Percentiles rank a stretch among this genome's conserved stretches.
Evolutionary conservation across 2,888 invertebrate genomes (phyloP).

Genomic region (Coelinius sp.): DNA sequence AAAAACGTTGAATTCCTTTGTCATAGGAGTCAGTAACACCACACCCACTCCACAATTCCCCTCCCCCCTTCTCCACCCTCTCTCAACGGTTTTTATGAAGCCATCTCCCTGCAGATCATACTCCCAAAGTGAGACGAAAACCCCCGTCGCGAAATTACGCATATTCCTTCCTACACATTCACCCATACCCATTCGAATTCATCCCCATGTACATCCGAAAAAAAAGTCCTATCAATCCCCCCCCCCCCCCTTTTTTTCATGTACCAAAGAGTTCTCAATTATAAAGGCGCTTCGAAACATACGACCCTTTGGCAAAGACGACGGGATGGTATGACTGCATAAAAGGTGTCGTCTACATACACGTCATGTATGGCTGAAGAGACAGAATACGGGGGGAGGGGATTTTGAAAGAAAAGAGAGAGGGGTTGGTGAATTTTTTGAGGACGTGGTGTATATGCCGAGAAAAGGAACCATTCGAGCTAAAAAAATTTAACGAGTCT

Average conservation of each 20-base stretch:
- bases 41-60: conserved; percentile 25
- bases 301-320: conserved; percentile 45
- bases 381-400: conserved; percentile 31
- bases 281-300: conserved; percentile 65
- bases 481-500: not conserved
- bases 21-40: conserved; percentile 50
- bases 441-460: not conserved
- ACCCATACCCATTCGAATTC: conserved; percentile 8
- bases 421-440: not conserved
- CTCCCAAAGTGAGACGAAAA: conserved; percentile 31
- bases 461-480: not conserved
- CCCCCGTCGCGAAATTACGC: conserved; percentile 24
- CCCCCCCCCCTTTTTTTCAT: conserved; percentile 44
- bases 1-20: conserved; percentile 64
- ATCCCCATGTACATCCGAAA: conserved; percentile 9
- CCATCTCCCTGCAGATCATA: conserved; percentile 14
- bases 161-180: conserved; percentile 34
- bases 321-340: conserved; percentile 27
- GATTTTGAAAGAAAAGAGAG: conserved; percentile 39
- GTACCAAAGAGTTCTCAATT: conserved; percentile 61
- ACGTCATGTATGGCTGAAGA: conserved; percentile 4
- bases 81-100: conserved; percentile 31
- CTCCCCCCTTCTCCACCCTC: conserved; percentile 42
- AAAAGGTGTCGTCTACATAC: conserved; percentile 32
- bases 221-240: conserved; percentile 61